Conservation (phyloP, 2,888 invertebrate species). For the Eupithecia exiguata region DNA sequence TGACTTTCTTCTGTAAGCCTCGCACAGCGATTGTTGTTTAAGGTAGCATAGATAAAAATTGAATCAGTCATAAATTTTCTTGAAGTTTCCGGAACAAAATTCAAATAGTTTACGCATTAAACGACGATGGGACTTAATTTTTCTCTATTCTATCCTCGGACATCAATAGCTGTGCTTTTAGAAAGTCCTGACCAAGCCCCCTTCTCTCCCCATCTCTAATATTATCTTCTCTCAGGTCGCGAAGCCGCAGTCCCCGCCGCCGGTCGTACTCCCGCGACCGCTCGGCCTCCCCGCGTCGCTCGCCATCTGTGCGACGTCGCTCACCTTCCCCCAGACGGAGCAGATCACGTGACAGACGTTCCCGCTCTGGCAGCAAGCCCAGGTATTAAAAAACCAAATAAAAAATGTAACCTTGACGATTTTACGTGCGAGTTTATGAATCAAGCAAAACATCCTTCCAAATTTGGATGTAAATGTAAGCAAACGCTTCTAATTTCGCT, state of each 20-base stretch:
- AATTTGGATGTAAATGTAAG: too few species aligned
- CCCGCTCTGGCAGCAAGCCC: conserved; percentile 77
- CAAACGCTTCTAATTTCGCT: too few species aligned
- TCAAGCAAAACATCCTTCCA: too few species aligned
- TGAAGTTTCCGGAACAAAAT: too few species aligned
- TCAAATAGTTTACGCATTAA: too few species aligned
- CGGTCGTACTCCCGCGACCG: conserved; percentile 78
- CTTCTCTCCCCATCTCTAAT: neutral
- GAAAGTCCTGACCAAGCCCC: conserved; percentile 21
- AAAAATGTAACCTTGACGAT: neutral
- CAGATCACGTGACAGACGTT: conserved; percentile 74
- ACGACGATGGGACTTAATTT: too few species aligned
- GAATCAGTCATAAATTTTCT: too few species aligned
- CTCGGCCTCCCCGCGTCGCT: conserved; percentile 74
- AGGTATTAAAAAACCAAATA: conserved; percentile 56
- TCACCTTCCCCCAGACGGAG: conserved; percentile 75
- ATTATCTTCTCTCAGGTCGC: conserved; percentile 59
- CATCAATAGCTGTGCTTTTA: neutral
- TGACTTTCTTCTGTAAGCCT: conserved; percentile 20
- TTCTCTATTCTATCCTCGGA: too few species aligned
- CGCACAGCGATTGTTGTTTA: too few species aligned
- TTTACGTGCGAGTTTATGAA: neutral
- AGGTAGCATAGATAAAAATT: too few species aligned
- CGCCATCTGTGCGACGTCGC: conserved; percentile 74
- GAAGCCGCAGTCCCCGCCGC: conserved; percentile 78